Evolutionary conservation across 2,113 vertebrate genomes (phyloP), one percentile per base, ranked within the genome.

Genomic region (Platichthys flesus): DNA sequence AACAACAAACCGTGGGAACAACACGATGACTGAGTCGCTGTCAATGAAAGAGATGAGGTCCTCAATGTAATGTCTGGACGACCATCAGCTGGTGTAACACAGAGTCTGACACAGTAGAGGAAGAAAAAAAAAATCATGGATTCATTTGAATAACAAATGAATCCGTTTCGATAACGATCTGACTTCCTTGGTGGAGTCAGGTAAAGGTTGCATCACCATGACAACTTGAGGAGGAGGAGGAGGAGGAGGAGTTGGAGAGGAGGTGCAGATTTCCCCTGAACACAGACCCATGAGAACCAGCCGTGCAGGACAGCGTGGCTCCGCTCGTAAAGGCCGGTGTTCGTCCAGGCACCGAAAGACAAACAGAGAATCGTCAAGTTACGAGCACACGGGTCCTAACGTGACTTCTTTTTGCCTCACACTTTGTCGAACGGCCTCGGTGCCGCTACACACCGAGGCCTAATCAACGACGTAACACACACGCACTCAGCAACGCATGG

Each of bases 61-160:
- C 62, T 74, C 76, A 84, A 88, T 76, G 21, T 74, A 83, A 82
- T 56, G 64, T 68, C 84, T 83, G 76, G 31, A 56, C 66, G 73
- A 64, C 68, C 68, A 74, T 88, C 83, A 85, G 65, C 81, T 67
- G 66, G 64, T 78, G 49, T 20, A 42, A 31, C 56, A 10, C 37
- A 80, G 82, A 71, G 64, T 74, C 66, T 31, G 57, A 35, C 18
- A 10, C 51, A n/a, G 51, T 3, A 21, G 51, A n/a, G 51, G 20
- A 3, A 10, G 51, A 20, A 51, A 51, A 20, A 51, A 51, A n/a
- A 20, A n/a, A 10, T 16, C 15, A 9, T 16, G 2, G 20, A 54
- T 87, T 72, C n/a, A 93, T 92, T 91, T 92, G 89, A 92, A 90
- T 92, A 86, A 79, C 88, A 93, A 92, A 91, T 91, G 62, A 90